phyloP scores from a whole-genome alignment of 2,888 invertebrate species.

The Calameuta filiformis region DNA sequence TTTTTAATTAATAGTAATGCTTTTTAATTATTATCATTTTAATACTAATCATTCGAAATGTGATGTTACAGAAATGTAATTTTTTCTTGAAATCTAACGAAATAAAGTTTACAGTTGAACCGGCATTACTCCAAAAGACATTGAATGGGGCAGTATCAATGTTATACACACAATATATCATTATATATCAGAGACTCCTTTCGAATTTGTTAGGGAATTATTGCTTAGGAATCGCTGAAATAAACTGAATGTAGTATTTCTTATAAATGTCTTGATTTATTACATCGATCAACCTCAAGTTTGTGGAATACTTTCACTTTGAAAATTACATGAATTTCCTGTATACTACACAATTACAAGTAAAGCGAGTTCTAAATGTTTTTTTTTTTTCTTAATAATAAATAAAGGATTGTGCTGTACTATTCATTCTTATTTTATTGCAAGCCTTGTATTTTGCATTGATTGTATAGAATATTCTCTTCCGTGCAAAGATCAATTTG shows the following conservation, averaged over 20 bases:
- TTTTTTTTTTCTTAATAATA: background rate
- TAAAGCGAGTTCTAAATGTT: background rate
- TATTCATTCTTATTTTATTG: background rate
- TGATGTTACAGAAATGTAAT: conserved; percentile 61
- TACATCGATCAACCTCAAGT: background rate
- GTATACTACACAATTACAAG: background rate
- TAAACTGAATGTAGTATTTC: conserved; percentile 64
- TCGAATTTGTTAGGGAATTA: conserved; percentile 62
- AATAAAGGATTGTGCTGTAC: background rate
- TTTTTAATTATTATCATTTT: conserved; percentile 62
- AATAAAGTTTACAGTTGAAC: conserved; percentile 61
- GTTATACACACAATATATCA: conserved; percentile 33
- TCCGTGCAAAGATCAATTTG: background rate
- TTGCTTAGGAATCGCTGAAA: conserved; percentile 62
- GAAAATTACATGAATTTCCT: background rate
- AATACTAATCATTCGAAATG: conserved; percentile 64
- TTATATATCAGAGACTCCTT: conserved; percentile 45
- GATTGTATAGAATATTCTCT: background rate
- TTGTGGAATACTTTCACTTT: background rate
- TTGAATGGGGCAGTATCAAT: conserved; percentile 39
- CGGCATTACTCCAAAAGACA: conserved; percentile 43
- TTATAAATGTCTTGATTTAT: conserved; percentile 42
- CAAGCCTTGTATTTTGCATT: background rate
- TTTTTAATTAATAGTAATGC: conserved; percentile 62
- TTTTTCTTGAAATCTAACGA: conserved; percentile 53